Percentiles rank a stretch among this genome's conserved stretches.
phyloP scores from a whole-genome alignment of 2,888 invertebrate genomes.

The Epicampocera succincta region DNA sequence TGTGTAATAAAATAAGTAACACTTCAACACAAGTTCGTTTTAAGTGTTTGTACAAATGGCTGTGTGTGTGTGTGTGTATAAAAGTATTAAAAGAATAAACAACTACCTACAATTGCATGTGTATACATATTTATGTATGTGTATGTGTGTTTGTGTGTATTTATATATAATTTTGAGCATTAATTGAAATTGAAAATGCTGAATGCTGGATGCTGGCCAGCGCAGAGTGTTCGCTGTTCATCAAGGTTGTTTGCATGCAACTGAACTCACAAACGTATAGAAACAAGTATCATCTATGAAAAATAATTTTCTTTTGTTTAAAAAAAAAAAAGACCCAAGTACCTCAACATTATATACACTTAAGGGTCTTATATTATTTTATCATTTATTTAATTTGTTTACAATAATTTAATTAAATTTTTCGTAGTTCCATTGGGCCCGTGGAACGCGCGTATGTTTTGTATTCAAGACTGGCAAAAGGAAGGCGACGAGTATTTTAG shows the following conservation, averaged over 20 bases:
- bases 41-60: background rate
- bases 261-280: constrained; percentile 4
- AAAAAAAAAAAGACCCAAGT: constrained; percentile 6
- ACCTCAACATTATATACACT: constrained; percentile 35
- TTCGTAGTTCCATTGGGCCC: background rate
- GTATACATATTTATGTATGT: background rate
- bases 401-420: constrained; percentile 37
- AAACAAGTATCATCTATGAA: constrained; percentile 41
- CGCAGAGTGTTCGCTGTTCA: constrained; percentile 1
- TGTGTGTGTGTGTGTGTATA: background rate
- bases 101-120: background rate
- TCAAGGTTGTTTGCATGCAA: constrained; percentile 36
- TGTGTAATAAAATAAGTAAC: too few relatives aligned
- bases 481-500: too few relatives aligned
- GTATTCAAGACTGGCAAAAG: too few relatives aligned
- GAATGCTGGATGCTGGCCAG: constrained; percentile 44
- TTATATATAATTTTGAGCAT: constrained; percentile 34
- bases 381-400: constrained; percentile 26
- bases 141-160: background rate
- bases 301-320: constrained; percentile 50
- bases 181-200: constrained; percentile 44
- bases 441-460: too few relatives aligned
- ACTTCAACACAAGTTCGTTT: background rate
- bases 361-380: constrained; percentile 40
- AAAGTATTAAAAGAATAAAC: constrained; percentile 12